phyloP scores from a whole-genome alignment of 1,140 invertebrate genomes.

The Argopecten irradians region DNA sequence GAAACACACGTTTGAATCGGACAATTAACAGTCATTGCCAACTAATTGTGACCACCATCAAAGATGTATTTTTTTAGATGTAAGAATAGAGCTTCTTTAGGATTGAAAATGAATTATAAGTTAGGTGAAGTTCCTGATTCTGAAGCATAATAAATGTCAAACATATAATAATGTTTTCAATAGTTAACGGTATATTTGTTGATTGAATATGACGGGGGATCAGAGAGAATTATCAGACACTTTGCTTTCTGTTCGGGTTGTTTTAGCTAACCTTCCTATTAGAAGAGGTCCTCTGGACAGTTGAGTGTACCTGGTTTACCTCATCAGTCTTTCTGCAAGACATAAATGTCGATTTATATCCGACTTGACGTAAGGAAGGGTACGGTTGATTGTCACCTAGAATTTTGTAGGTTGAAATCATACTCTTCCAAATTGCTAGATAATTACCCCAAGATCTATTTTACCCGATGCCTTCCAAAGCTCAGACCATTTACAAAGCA shows the following conservation, averaged over 20 bases:
- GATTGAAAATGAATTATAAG: too few species aligned
- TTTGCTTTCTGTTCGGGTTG: background rate
- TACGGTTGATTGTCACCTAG: slow-evolving; percentile 15
- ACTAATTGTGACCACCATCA: background rate
- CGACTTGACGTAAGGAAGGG: slow-evolving; percentile 7
- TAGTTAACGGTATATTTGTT: background rate
- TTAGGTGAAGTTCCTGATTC: too few species aligned
- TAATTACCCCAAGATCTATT: background rate
- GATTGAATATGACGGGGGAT: background rate
- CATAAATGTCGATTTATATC: slow-evolving; percentile 19
- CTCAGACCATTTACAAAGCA: background rate
- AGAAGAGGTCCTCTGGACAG: background rate
- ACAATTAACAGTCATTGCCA: background rate
- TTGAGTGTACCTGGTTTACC: slow-evolving; percentile 8
- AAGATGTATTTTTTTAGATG: background rate
- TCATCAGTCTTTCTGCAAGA: background rate
- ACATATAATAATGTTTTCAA: too few species aligned
- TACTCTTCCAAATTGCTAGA: slow-evolving; percentile 16
- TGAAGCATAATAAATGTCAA: too few species aligned
- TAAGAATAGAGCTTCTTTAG: background rate
- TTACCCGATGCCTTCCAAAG: background rate
- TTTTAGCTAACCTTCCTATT: background rate
- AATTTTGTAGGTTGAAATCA: background rate
- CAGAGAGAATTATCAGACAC: background rate
- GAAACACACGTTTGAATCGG: background rate